Percentiles rank a stretch among this genome's conserved stretches.
These are phyloP conservation scores for Catagonus wagneri DNA, from an alignment of 2,113 vertebrate genomes.

Conservation along the genomic window DNA sequence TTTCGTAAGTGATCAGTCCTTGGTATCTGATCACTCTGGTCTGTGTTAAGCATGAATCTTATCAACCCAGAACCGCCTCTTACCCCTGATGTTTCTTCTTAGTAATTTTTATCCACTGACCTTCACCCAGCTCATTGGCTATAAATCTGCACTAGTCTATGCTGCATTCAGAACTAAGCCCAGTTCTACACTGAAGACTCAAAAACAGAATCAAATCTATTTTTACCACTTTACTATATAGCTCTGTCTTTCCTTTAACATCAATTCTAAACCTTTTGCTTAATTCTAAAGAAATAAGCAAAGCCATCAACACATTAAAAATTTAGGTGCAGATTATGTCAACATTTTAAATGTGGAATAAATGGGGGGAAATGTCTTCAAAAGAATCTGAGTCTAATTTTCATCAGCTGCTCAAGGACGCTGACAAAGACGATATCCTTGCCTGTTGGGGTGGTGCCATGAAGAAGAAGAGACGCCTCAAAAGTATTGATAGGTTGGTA, in stretches of 20 bases:
- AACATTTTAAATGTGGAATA: not conserved
- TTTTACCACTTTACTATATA: not conserved
- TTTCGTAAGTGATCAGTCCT: not conserved
- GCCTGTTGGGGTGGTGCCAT: constrained; percentile 95
- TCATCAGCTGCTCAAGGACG: not conserved
- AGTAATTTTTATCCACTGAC: not conserved
- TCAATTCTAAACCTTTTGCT: not conserved
- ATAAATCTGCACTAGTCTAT: not conserved
- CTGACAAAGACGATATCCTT: constrained; percentile 65
- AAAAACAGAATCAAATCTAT: not conserved
- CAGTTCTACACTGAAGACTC: not conserved
- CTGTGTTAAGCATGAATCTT: not conserved
- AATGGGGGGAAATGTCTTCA: not conserved
- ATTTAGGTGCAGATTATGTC: not conserved
- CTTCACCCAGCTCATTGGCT: not conserved
- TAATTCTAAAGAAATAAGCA: not conserved
- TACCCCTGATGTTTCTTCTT: not conserved
- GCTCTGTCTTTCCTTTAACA: not conserved
- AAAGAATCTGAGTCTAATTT: not conserved
- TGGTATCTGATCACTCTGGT: not conserved
- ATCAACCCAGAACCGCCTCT: not conserved
- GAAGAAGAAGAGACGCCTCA: constrained; percentile 94
- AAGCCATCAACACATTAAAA: not conserved
- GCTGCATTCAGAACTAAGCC: not conserved
- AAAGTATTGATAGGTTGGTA: constrained; percentile 89